Percentiles rank a stretch among this genome's conserved stretches.
Conservation (phyloP, 2,113 vertebrate genomes). For the Irena cyanogastra region DNA sequence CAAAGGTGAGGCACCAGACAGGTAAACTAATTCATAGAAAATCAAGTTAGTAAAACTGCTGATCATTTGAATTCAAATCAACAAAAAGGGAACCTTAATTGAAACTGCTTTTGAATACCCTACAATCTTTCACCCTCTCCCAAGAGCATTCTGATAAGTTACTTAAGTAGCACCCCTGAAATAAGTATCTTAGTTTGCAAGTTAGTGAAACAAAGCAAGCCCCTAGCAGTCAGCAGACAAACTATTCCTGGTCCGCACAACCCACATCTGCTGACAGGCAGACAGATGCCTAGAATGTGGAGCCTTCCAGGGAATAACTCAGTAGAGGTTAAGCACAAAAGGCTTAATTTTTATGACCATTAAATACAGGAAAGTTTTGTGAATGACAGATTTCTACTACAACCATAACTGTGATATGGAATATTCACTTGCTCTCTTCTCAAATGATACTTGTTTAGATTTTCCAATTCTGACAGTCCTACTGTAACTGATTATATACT, state of each 20-base stretch:
- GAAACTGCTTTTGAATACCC: background rate
- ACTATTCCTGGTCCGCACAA: background rate
- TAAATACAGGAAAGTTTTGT: background rate
- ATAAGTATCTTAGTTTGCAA: background rate
- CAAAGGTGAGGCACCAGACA: background rate
- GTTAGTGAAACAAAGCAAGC: background rate
- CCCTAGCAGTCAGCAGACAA: background rate
- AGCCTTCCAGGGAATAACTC: background rate
- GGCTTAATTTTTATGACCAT: background rate
- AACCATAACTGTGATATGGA: background rate
- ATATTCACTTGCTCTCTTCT: background rate
- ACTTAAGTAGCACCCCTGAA: background rate
- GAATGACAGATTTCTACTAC: background rate
- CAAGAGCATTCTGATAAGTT: background rate
- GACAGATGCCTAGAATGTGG: accelerated
- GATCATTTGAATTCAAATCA: background rate
- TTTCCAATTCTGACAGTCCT: background rate
- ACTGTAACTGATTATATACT: background rate
- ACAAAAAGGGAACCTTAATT: background rate
- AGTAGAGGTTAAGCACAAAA: background rate
- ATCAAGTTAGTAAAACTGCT: background rate
- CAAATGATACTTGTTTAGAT: background rate
- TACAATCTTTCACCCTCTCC: background rate
- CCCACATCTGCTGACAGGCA: background rate
- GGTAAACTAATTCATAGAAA: background rate